Evolutionary conservation across 2,888 invertebrate species (phyloP), one percentile per base, ranked within the genome.

Genomic region (Scotopteryx bipunctaria): DNA sequence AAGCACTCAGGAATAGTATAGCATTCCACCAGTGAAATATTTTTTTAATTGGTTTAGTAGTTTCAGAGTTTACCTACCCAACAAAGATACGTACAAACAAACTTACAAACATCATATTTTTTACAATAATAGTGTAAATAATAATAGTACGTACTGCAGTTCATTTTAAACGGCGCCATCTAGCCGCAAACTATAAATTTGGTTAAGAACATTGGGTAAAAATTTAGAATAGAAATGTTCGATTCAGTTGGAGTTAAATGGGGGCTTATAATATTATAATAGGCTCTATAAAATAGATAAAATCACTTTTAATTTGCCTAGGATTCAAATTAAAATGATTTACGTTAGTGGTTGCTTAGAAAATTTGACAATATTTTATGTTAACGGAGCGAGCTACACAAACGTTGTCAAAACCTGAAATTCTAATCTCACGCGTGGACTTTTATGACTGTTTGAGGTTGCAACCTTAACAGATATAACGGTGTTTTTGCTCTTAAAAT

Each of bases 401-500:
- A 40, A 21, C 35, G 27, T 19, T 38, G 35, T 38, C 37, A 32
- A 48, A 54, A 54, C 44, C 48, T 54, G 54, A 48, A 54, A 38
- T 54, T 54, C 44, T 44, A 54, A 54, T 48, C 40, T 54, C 13
- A 35, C 23, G 37, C 13, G 31, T 21, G 35, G 29, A 44, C 40
- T 44, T 48, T 54, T 48, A 58, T 55, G 51, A 33, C 17, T 11
- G 49, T 38, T 47, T 49, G 49, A 48, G 58, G 51, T 57, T 61
- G 50, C 50, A 57, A 55, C 41, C 49, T 58, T 37, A 36, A 21
- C 23, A 32, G 56, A 46, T 50, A 56, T 58, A 58, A 58, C 53
- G 53, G 53, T 62, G 29, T 52, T 14, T 17, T 31, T 50, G 44
- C 27, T 46, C 42, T 62, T 51, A 52, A 59, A 53, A 62, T 59